Conservation (phyloP, 2,888 invertebrate genomes). For the Syrista parreyssii region DNA sequence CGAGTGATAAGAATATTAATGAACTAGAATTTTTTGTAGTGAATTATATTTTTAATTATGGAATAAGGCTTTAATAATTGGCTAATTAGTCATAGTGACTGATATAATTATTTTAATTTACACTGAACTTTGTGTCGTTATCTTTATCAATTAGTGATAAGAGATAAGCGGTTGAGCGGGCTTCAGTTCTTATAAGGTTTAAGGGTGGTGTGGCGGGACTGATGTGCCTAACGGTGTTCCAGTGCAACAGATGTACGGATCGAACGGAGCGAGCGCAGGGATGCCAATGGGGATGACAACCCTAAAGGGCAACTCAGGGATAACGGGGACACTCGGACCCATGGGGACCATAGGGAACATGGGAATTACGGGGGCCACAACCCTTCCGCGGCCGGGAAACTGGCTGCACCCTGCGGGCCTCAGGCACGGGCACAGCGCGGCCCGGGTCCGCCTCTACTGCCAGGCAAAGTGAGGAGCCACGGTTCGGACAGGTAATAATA, state of each 20-base stretch:
- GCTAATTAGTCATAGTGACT: too few relatives aligned
- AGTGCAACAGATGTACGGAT: conserved; percentile 83
- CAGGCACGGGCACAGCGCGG: conserved; percentile 80
- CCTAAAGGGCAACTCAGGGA: conserved; percentile 70
- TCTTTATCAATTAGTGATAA: too few relatives aligned
- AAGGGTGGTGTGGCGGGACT: conserved; percentile 53
- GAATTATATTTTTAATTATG: too few relatives aligned
- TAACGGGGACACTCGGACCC: conserved; percentile 70
- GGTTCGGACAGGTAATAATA: conserved; percentile 67
- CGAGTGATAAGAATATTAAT: neutral
- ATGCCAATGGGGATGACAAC: conserved; percentile 64
- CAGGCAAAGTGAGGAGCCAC: conserved; percentile 76
- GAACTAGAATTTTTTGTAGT: too few relatives aligned
- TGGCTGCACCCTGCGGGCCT: conserved; percentile 95
- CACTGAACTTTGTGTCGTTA: too few relatives aligned
- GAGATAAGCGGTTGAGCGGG: too few relatives aligned
- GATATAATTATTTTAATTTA: too few relatives aligned
- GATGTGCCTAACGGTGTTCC: conserved; percentile 67
- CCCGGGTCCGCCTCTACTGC: conserved; percentile 81
- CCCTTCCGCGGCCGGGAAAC: conserved; percentile 83
- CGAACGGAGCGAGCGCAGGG: conserved; percentile 74
- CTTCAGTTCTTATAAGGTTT: neutral
- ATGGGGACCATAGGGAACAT: conserved; percentile 68
- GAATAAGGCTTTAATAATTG: too few relatives aligned
- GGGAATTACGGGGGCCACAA: conserved; percentile 66